These are phyloP conservation scores for Mus minutoides DNA, from an alignment of 2,797 vertebrate genomes.

Conservation along the genomic window DNA sequence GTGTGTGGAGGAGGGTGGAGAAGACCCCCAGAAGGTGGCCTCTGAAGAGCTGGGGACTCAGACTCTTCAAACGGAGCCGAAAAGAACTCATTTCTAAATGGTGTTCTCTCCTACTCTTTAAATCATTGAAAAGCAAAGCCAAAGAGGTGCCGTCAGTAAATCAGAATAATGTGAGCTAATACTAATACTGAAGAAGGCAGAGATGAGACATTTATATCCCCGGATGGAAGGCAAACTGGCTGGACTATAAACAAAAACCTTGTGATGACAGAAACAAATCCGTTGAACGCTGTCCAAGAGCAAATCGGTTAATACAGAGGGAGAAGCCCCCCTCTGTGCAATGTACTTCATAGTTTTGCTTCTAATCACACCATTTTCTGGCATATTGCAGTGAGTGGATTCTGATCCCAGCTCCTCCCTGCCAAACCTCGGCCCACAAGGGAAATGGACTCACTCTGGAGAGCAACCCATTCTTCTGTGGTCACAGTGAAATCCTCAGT, in stretches of 20 bases:
- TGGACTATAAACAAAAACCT: conserved; percentile 67
- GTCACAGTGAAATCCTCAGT: not conserved
- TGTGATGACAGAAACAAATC: conserved; percentile 69
- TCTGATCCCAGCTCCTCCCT: accelerated
- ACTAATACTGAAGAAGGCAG: conserved; percentile 30
- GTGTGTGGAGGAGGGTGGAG: not conserved
- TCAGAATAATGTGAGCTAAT: conserved; percentile 38
- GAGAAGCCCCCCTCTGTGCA: conserved; percentile 24
- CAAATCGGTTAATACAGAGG: conserved; percentile 71
- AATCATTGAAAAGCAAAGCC: not conserved
- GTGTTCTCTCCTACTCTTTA: not conserved
- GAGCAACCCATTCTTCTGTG: not conserved
- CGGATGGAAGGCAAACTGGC: conserved; percentile 37
- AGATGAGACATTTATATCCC: conserved; percentile 41
- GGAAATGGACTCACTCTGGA: not conserved
- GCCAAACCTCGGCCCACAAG: not conserved
- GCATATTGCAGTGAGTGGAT: not conserved
- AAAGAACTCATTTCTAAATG: not conserved
- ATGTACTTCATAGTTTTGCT: conserved; percentile 64
- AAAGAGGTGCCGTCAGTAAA: not conserved
- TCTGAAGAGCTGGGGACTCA: not conserved
- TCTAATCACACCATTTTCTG: conserved; percentile 44
- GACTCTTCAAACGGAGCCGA: not conserved
- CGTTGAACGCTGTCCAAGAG: conserved; percentile 59
- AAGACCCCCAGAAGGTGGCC: not conserved